These are phyloP conservation scores for Plutomurus gul DNA, from an alignment of 1,140 invertebrate genomes.

Conservation along the genomic window DNA sequence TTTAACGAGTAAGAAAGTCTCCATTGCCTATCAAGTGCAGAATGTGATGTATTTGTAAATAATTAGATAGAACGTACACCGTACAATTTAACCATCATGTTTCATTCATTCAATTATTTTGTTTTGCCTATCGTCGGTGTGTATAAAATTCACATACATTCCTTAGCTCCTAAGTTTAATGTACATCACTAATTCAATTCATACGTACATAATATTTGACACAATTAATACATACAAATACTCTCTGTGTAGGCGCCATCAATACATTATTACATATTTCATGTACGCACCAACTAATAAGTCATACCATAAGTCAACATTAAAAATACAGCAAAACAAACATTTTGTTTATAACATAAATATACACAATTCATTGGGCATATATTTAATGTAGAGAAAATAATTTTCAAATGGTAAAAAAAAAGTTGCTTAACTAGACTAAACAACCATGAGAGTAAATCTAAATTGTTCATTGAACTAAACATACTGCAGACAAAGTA, in stretches of 20 bases:
- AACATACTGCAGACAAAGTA: background rate
- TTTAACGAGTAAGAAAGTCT: background rate
- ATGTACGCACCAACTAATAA: conserved; percentile 15
- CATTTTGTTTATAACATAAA: background rate
- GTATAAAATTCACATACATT: conserved; percentile 20
- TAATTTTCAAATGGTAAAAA: conserved; percentile 22
- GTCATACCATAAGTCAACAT: background rate
- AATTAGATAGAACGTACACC: background rate
- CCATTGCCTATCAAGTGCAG: conserved; percentile 40
- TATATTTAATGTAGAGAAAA: conserved; percentile 22
- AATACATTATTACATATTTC: background rate
- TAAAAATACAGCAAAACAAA: conserved; percentile 7
- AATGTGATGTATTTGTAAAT: conserved; percentile 51
- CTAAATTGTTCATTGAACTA: background rate
- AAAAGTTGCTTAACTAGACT: conserved; percentile 19
- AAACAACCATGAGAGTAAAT: conserved; percentile 18
- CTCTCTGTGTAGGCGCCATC: background rate
- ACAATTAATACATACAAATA: conserved; percentile 23
- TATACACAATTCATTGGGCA: conserved; percentile 17
- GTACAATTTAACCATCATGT: conserved; percentile 9
- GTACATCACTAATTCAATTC: conserved; percentile 4
- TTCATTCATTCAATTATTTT: conserved; percentile 23
- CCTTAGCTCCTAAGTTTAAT: background rate
- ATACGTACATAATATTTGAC: conserved; percentile 34
- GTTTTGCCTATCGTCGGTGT: background rate